Evolutionary conservation across 1,140 invertebrate species (phyloP).

Genomic region (Anadara kagoshimensis): DNA sequence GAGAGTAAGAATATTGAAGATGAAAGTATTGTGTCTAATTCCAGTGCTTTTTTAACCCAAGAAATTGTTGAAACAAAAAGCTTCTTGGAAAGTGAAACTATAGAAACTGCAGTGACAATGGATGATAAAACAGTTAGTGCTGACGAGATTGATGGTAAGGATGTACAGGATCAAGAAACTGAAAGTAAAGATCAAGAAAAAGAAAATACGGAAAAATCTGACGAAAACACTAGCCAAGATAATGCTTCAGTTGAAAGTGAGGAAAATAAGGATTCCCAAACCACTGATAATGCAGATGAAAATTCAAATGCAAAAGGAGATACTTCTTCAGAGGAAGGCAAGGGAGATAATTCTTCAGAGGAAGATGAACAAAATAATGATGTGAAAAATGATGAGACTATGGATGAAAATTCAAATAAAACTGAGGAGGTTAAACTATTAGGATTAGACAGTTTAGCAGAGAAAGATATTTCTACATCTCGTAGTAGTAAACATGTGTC

Average conservation of each 20-base stretch:
- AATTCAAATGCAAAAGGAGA: background rate
- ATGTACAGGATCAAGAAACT: too few species aligned
- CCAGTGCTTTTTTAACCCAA: too few species aligned
- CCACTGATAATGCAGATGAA: background rate
- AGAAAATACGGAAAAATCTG: slow-evolving; percentile 2
- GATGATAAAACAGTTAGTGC: background rate
- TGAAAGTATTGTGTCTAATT: too few species aligned
- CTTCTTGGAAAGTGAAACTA: background rate
- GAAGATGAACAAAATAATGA: background rate
- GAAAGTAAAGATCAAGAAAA: slow-evolving; percentile 1
- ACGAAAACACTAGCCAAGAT: background rate
- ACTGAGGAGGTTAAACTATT: background rate
- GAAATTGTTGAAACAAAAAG: too few species aligned
- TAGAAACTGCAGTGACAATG: background rate
- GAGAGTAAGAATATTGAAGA: background rate
- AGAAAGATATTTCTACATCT: slow-evolving; percentile 15
- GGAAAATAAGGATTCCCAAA: background rate
- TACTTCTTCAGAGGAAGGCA: background rate
- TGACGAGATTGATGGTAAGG: too few species aligned
- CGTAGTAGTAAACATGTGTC: slow-evolving; percentile 36
- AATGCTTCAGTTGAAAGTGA: background rate
- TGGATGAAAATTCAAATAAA: slow-evolving; percentile 4
- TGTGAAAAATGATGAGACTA: background rate
- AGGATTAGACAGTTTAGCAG: background rate
- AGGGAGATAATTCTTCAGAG: background rate